Base-by-base conservation (phyloP, 2,113 vertebrate genomes). In the Nanorana parkeri region DNA sequence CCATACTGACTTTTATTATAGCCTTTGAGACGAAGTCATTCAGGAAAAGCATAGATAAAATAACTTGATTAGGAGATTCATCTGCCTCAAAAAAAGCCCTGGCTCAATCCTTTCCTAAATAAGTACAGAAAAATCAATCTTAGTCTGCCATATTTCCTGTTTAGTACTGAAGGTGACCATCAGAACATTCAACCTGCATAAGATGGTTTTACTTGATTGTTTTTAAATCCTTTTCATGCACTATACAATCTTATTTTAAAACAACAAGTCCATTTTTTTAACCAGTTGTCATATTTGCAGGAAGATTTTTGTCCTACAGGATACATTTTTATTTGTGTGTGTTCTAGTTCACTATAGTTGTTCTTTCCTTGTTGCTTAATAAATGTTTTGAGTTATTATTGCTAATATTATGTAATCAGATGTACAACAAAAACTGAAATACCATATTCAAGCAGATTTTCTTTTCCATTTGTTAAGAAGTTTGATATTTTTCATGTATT, bases 61-160 rank as follows among this genome's bases (percentile, higher is more conserved):
- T 83, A 75, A 76, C 80, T 68, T 76, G 80, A 83, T 83, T 83
- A 83, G 52, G 10, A 83, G 29, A 83, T 83, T 83, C 41, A 74
- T 83, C 72, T 68, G 63, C 52, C 65, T 68, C 52, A 67, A 26
- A 68, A 36, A 67, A 75, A 66, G 23, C 54, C 21, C 32, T 29
- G n/a, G 21, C 29, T 36, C 52, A 52, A 51, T 67, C 29, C n/a
- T 56, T 66, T 19, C 80, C 67, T 81, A 66, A 66, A 83, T 26
- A 76, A 83, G 71, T 60, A 76, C 29, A 60, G 29, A 75, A 83
- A 75, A 83, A 83, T 83, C 80, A 76, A 83, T 83, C 64, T 60
- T 17, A 21, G 51, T 41, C 28, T 58, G 19, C 63, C 32, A 68
- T 76, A 55, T 58, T 75, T 81, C 61, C 20, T 67, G 61, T 56